Percentiles rank a stretch among this genome's conserved stretches.
Conservation (phyloP, 2,888 invertebrate genomes). For the Macrostomum cliftonense region DNA sequence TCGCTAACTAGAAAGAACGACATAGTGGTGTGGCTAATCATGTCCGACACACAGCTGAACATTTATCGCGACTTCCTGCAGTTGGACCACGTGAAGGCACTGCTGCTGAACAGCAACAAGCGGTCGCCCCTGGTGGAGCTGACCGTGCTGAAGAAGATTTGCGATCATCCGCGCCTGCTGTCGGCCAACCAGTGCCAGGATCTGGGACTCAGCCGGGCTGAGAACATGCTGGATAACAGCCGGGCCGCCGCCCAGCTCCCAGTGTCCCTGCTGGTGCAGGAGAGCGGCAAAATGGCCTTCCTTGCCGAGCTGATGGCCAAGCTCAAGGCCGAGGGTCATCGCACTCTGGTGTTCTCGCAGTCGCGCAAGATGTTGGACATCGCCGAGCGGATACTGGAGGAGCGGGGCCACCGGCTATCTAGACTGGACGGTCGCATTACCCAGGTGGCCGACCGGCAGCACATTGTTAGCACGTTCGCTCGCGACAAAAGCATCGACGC, state of each 20-base stretch:
- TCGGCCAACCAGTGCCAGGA: conserved; percentile 30
- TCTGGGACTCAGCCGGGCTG: conserved; percentile 22
- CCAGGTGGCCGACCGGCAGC: conserved; percentile 29
- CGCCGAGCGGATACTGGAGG: conserved; percentile 20
- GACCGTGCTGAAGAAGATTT: conserved; percentile 38
- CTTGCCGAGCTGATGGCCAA: conserved; percentile 19
- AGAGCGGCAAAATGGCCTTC: conserved; percentile 37
- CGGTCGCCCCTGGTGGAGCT: conserved; percentile 27
- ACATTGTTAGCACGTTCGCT: conserved; percentile 33
- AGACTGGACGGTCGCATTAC: conserved; percentile 36
- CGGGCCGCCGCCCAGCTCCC: conserved; percentile 6
- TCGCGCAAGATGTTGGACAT: conserved; percentile 37
- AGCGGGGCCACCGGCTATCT: conserved; percentile 30
- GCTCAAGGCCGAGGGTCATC: conserved; percentile 29
- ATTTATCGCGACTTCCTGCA: conserved; percentile 34
- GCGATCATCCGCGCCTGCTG: conserved; percentile 39
- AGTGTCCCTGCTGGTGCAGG: conserved; percentile 26
- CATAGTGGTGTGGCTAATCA: conserved; percentile 35
- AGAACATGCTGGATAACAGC: neutral
- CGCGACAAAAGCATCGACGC: conserved; percentile 25
- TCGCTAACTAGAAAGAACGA: conserved; percentile 7
- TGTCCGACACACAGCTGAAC: conserved; percentile 30
- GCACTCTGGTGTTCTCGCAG: conserved; percentile 37
- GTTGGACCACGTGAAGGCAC: conserved; percentile 18
- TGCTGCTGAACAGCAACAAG: conserved; percentile 5